Base-by-base conservation (phyloP, 1,140 invertebrate species). In the Microplitis demolitor region DNA sequence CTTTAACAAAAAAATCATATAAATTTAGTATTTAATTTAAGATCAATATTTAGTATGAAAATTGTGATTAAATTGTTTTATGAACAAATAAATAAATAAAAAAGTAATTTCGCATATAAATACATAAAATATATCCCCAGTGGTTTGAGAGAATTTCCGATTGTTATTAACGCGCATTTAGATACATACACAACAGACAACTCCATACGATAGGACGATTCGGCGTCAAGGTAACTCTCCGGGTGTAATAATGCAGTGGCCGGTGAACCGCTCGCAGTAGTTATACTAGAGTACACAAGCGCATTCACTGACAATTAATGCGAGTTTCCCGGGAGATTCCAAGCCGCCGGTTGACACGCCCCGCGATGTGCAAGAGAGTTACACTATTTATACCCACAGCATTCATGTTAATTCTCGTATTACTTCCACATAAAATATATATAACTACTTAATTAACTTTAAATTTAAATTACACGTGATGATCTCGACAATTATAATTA, bases 221-320 rank as follows among this genome's bases (percentile, higher is more conserved):
- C 51, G n/a, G 31, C 31, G 24, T 63, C 16, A 78, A 76, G 71
- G 67, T 16, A 60, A 64, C 75, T 64, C 77, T 79, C 77, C 73
- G 73, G 69, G 71, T n/a, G 51, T 64, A 63, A 78, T 79, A 79
- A 79, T 64, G 34, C 62, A 64, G 62, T 64, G 62, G 35, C 62
- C 35, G 62, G 62, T 64, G 35, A 64, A 64, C 62, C 62, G 35
- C 62, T 64, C 62, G 8, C 33, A 64, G 62, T 64, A 64, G 62
- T 64, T 64, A 64, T 64, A 39, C 62, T 16, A 14, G 62, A 45
- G 62, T 64, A 64, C 35, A 64, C 62, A 35, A 56, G 53, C 16
- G 37, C 62, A 64, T 24, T 45, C 24, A 31, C 33, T 24, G 16
- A 64, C 62, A 64, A 64, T 64, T 64, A 64, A 64, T 64, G 62